phyloP scores from a whole-genome alignment of 1,140 invertebrate species.

The Parapsyche elsis region DNA sequence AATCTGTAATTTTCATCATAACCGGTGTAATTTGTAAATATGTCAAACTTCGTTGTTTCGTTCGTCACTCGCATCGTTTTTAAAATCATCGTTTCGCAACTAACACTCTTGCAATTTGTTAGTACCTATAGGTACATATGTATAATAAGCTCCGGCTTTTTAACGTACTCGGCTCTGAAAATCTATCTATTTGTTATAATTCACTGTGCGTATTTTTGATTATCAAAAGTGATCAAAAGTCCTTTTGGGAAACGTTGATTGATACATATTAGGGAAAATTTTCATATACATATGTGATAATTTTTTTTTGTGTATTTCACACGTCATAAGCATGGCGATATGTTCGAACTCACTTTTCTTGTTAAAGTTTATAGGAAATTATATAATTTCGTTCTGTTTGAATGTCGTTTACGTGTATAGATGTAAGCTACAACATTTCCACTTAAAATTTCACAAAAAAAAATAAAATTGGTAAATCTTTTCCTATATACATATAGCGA shows the following conservation, averaged over 20 bases:
- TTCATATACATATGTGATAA: not conserved
- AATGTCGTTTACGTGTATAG: slow-evolving; percentile 14
- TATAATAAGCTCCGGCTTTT: too few species aligned
- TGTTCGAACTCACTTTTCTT: not conserved
- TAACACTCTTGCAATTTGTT: too few species aligned
- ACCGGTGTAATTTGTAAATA: slow-evolving; percentile 26
- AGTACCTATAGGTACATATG: too few species aligned
- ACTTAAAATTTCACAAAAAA: not conserved
- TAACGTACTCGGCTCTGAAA: too few species aligned
- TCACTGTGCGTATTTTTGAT: too few species aligned
- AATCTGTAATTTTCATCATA: slow-evolving; percentile 27
- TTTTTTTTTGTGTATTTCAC: not conserved
- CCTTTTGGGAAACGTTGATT: not conserved
- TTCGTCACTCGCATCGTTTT: not conserved
- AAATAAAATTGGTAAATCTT: not conserved
- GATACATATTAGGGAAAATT: too few species aligned
- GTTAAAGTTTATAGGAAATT: not conserved
- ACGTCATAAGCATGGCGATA: not conserved
- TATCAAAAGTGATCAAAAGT: not conserved
- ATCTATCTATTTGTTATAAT: too few species aligned
- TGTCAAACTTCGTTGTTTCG: not conserved
- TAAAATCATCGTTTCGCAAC: too few species aligned
- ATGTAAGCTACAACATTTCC: slow-evolving; percentile 1
- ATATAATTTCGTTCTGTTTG: slow-evolving; percentile 11
- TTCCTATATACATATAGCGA: too few species aligned